Percentiles rank a stretch among this genome's conserved stretches.
phyloP scores from a whole-genome alignment of 2,888 invertebrate genomes.

The Mesorhabditis sp. region DNA sequence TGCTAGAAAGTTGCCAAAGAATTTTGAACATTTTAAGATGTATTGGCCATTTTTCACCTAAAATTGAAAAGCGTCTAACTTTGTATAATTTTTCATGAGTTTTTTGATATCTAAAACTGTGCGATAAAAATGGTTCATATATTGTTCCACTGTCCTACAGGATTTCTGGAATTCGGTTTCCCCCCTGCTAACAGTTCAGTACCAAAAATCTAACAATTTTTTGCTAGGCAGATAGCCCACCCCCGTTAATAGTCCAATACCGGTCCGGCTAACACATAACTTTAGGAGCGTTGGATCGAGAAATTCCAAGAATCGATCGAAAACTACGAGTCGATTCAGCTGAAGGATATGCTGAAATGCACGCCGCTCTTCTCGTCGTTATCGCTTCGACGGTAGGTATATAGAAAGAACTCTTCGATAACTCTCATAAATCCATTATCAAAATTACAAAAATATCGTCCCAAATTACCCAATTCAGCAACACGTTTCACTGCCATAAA shows the following conservation, averaged over 20 bases:
- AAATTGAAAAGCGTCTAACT: no score
- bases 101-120: no score
- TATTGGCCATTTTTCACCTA: no score
- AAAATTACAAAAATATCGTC: background rate
- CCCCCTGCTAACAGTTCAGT: no score
- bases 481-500: constrained; percentile 4
- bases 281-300: constrained; percentile 58
- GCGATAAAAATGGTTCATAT: no score
- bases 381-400: constrained; percentile 33
- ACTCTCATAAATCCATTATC: no score
- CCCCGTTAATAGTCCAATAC: no score
- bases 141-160: no score
- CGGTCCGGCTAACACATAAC: background rate
- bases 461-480: background rate
- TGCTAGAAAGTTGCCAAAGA: background rate
- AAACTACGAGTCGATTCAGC: constrained; percentile 59
- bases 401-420: background rate
- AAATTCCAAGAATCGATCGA: constrained; percentile 60
- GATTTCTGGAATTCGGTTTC: no score
- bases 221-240: no score
- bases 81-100: no score
- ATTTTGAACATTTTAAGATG: background rate
- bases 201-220: no score
- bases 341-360: constrained; percentile 57
- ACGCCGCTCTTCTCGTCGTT: constrained; percentile 54